A percentile compares a stretch with the other conserved stretches of the same genome.
These are phyloP conservation scores for Chrysocyon brachyurus DNA, from an alignment of 2,797 vertebrate genomes.

Conservation along the genomic window DNA sequence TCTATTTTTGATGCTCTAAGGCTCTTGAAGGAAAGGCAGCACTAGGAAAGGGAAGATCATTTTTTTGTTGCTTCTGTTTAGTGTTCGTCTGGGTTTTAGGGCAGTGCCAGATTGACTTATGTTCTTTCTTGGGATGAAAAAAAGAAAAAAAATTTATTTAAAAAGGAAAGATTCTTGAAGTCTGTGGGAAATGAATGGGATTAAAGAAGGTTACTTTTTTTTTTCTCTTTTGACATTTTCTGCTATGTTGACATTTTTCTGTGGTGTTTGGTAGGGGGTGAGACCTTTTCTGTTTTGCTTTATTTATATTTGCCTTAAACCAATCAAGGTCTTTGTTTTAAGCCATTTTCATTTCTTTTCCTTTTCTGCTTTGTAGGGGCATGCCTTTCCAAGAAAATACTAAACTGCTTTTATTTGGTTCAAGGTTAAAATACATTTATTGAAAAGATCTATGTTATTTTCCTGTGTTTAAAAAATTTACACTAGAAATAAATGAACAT, in stretches of 20 bases:
- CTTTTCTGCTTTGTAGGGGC: neutral
- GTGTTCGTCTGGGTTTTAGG: conserved; percentile 23
- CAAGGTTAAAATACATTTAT: conserved; percentile 43
- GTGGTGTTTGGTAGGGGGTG: conserved; percentile 14
- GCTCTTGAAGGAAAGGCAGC: neutral
- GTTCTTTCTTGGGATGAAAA: conserved; percentile 45
- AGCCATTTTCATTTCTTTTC: conserved; percentile 49
- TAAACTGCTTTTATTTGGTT: conserved; percentile 33
- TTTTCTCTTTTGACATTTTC: conserved; percentile 77
- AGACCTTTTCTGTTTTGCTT: conserved; percentile 69
- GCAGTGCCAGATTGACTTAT: conserved; percentile 33
- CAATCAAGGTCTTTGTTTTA: conserved; percentile 75
- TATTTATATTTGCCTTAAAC: conserved; percentile 68
- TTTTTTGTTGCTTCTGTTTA: neutral
- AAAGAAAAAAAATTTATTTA: conserved; percentile 35
- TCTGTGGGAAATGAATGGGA: conserved; percentile 54
- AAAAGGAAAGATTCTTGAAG: conserved; percentile 56
- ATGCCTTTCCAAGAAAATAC: conserved; percentile 49
- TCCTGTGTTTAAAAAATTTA: conserved; percentile 53
- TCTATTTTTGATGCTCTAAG: neutral
- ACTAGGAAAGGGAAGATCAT: neutral
- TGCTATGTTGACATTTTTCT: conserved; percentile 74
- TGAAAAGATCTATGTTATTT: neutral
- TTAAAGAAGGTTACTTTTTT: conserved; percentile 64
- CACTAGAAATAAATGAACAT: conserved; percentile 32